Conservation (phyloP, 2,797 vertebrate genomes). For the Alcedo quadribrachys region DNA sequence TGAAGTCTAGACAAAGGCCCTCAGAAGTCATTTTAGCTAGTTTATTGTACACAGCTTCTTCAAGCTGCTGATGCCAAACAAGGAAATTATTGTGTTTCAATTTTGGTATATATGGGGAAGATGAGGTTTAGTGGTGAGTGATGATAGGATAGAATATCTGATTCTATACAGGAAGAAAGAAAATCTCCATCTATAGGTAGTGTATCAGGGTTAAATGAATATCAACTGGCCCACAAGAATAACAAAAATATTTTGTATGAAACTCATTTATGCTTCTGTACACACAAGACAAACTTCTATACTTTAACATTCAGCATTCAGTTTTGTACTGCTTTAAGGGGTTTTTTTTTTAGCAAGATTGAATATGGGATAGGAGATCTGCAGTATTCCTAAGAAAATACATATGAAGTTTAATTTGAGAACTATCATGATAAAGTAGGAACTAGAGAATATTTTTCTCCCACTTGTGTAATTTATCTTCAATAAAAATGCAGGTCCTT, state of each 20-base stretch:
- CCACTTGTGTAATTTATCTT: not conserved
- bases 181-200: not conserved
- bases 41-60: not conserved
- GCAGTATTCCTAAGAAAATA: not conserved
- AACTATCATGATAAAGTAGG: not conserved
- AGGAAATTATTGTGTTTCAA: not conserved
- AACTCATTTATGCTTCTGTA: not conserved
- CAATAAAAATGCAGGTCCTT: not conserved
- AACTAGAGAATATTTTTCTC: not conserved
- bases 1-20: not conserved
- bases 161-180: not conserved
- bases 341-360: not conserved
- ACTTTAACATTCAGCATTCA: not conserved
- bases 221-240: not conserved
- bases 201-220: not conserved
- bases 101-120: not conserved
- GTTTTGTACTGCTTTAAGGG: not conserved
- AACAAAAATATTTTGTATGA: not conserved
- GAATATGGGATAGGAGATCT: not conserved
- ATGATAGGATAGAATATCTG: not conserved
- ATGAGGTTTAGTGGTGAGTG: not conserved
- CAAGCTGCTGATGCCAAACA: not conserved
- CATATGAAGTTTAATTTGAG: not conserved
- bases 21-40: not conserved
- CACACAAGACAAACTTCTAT: not conserved